Conservation (phyloP, 2,113 vertebrate species). For the Orientallactaga bullata region DNA sequence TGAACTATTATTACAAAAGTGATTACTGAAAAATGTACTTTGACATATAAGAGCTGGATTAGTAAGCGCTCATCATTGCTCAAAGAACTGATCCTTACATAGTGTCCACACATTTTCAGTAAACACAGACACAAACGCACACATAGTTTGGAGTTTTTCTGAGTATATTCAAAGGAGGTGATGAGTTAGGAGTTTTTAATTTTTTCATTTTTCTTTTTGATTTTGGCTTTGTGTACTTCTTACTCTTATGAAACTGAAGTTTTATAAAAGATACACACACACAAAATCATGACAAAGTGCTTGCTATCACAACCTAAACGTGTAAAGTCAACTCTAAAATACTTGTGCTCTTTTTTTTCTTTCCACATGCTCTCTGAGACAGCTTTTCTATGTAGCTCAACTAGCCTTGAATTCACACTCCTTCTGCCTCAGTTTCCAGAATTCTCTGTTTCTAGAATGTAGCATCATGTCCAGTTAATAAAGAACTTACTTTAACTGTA, state of each 20-base stretch:
- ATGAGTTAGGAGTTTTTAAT: background rate
- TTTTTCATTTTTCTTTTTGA: background rate
- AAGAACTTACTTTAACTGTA: background rate
- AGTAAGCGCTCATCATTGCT: background rate
- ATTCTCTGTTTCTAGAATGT: background rate
- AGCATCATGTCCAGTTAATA: background rate
- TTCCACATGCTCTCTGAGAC: no score
- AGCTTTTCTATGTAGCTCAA: background rate
- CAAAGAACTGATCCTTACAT: background rate
- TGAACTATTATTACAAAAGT: slow-evolving; percentile 34
- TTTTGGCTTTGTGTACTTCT: background rate
- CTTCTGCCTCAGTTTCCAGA: background rate
- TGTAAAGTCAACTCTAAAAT: background rate
- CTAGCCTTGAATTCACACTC: background rate
- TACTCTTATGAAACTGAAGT: background rate
- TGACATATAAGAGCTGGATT: background rate
- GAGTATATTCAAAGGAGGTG: background rate
- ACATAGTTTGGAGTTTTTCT: background rate
- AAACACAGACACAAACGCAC: background rate
- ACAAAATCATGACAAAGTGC: background rate
- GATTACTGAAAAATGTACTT: background rate
- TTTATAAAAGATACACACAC: background rate
- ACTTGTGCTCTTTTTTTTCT: no score
- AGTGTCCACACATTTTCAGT: background rate
- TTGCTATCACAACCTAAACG: background rate